These are phyloP conservation scores for Enteromius trimaculatus DNA, from an alignment of 2,797 vertebrate species.

Conservation along the genomic window DNA sequence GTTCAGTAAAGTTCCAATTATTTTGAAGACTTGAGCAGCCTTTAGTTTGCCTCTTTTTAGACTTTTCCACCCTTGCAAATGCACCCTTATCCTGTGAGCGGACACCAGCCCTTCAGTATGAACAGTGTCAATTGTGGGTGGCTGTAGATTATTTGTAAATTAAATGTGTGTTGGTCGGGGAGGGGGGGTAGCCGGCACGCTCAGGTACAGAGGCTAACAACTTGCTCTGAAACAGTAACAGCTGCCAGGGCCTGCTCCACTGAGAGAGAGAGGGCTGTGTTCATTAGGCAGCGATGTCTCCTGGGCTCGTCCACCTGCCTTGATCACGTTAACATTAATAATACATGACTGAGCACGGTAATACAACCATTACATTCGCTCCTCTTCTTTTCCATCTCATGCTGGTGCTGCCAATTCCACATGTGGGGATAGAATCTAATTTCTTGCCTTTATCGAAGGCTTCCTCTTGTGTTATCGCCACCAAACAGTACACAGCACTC, in stretches of 20 bases:
- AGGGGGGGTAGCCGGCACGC: slow-evolving; percentile 69
- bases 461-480: slow-evolving; percentile 69
- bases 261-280: slow-evolving; percentile 68
- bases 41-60: slow-evolving; percentile 43
- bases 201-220: slow-evolving; percentile 75
- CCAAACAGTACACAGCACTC: slow-evolving; percentile 70
- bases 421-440: slow-evolving; percentile 72
- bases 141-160: slow-evolving; percentile 84
- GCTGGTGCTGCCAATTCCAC: slow-evolving; percentile 69
- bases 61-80: slow-evolving; percentile 43
- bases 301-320: slow-evolving; percentile 84
- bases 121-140: slow-evolving; percentile 78
- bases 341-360: slow-evolving; percentile 82
- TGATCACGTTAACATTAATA: slow-evolving; percentile 86
- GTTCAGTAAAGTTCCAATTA: neutral
- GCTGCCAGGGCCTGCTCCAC: slow-evolving; percentile 80
- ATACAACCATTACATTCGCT: slow-evolving; percentile 81
- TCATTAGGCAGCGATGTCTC: slow-evolving; percentile 82
- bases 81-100: slow-evolving; percentile 21
- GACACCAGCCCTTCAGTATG: slow-evolving; percentile 69
- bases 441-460: slow-evolving; percentile 74
- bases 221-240: slow-evolving; percentile 78
- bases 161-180: slow-evolving; percentile 69
- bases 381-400: slow-evolving; percentile 66
- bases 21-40: slow-evolving; percentile 18